phyloP scores from a whole-genome alignment of 2,797 vertebrate genomes.

The Eurystomus glaucurus region DNA sequence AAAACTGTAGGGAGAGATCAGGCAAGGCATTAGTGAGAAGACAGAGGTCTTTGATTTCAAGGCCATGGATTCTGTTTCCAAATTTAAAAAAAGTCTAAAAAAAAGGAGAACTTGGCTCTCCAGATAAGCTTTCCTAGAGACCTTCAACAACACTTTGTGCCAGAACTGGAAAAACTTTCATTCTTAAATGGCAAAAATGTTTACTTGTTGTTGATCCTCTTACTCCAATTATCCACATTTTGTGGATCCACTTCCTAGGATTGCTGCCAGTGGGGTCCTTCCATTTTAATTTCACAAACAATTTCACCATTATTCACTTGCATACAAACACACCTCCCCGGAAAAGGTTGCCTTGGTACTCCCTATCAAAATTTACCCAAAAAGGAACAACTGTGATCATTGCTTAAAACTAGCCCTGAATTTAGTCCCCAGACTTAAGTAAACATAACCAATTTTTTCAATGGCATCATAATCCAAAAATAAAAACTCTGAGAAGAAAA shows the following conservation, averaged over 20 bases:
- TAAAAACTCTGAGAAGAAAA: neutral
- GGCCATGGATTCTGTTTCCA: neutral
- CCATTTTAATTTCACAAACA: neutral
- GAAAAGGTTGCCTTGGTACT: neutral
- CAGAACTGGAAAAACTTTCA: neutral
- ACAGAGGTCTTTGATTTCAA: neutral
- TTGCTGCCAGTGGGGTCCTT: neutral
- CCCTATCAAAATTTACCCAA: neutral
- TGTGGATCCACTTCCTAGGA: neutral
- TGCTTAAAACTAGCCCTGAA: neutral
- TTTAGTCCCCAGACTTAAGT: neutral
- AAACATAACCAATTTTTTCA: neutral
- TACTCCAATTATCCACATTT: neutral
- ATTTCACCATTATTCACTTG: neutral
- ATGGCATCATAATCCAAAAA: neutral
- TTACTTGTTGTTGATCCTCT: neutral
- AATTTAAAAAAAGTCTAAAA: neutral
- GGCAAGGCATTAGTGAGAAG: neutral
- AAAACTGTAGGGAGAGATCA: neutral
- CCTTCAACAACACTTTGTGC: neutral
- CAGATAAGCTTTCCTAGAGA: neutral
- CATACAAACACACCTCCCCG: neutral
- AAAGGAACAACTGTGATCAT: fast-evolving
- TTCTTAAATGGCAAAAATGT: neutral
- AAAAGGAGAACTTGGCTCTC: fast-evolving